These are phyloP conservation scores for Diloba caeruleocephala DNA, from an alignment of 2,888 invertebrate species.

Conservation along the genomic window DNA sequence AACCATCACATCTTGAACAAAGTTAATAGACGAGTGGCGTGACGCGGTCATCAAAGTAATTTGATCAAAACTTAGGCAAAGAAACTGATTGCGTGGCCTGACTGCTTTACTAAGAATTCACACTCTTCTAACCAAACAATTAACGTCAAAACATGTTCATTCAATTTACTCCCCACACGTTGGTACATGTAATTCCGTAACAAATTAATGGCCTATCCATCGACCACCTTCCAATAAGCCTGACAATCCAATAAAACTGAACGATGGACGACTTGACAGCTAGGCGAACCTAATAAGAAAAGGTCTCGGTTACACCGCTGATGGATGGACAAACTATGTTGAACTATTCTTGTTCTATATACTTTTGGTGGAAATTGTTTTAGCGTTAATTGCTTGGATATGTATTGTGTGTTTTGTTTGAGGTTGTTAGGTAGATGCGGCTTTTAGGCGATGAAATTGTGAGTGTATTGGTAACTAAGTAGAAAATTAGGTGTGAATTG, in stretches of 20 bases:
- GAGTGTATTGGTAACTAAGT: background rate
- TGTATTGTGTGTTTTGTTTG: background rate
- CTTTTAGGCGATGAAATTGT: conserved; percentile 5
- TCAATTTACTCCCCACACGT: conserved; percentile 44
- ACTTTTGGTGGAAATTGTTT: conserved; percentile 24
- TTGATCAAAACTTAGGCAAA: too few species aligned
- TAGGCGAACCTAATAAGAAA: conserved; percentile 57
- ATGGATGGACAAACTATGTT: conserved; percentile 49
- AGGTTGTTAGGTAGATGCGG: background rate
- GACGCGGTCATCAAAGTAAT: too few species aligned
- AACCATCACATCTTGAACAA: too few species aligned
- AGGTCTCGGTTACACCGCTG: conserved; percentile 58
- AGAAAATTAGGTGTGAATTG: conserved; percentile 1
- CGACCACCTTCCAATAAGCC: conserved; percentile 59
- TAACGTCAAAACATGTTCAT: conserved; percentile 37
- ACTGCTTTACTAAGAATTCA: background rate
- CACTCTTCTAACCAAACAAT: conserved; percentile 26
- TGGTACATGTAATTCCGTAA: conserved; percentile 61
- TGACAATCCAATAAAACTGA: conserved; percentile 64
- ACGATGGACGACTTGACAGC: conserved; percentile 61
- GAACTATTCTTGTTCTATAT: conserved; percentile 1
- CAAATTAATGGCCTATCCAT: conserved; percentile 66
- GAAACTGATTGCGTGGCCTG: background rate
- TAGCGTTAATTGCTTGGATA: conserved; percentile 16
- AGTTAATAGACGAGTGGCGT: too few species aligned